Conservation (phyloP, 2,797 vertebrate genomes). For the Brotogeris chrysoptera region DNA sequence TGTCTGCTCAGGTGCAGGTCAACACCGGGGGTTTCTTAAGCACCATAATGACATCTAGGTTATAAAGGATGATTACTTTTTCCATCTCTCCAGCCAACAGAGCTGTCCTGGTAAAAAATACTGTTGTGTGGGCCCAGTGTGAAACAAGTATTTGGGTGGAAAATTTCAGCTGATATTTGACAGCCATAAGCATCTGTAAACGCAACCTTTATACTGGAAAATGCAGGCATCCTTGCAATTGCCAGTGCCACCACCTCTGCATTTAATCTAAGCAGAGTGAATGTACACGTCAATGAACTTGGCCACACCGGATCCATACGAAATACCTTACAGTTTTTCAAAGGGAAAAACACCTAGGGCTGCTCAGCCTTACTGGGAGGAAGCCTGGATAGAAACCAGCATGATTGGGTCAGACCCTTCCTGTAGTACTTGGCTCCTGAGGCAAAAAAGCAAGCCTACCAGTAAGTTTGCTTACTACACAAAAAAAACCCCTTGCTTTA, state of each 20-base stretch:
- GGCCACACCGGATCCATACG: not conserved
- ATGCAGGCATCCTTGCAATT: not conserved
- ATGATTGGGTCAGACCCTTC: fast-evolving
- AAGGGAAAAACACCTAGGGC: not conserved
- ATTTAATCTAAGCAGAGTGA: not conserved
- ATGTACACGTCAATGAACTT: fast-evolving
- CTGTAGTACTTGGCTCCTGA: not conserved
- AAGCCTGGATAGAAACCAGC: not conserved
- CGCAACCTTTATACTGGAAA: not conserved
- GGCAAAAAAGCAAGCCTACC: not conserved
- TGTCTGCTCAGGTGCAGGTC: not conserved
- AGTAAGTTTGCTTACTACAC: not conserved
- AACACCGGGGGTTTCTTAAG: not conserved
- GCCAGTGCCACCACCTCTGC: not conserved
- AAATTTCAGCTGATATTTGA: not conserved
- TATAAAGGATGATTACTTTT: not conserved
- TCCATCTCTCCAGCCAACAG: not conserved
- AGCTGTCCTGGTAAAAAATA: not conserved
- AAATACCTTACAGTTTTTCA: not conserved
- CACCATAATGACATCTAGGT: not conserved
- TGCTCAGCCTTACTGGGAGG: not conserved
- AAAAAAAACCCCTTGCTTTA: not conserved
- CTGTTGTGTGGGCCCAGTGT: not conserved
- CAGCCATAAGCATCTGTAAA: not conserved
- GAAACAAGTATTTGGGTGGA: not conserved